phyloP scores from a whole-genome alignment of 2,888 invertebrate species.

The Dorcus hopei region DNA sequence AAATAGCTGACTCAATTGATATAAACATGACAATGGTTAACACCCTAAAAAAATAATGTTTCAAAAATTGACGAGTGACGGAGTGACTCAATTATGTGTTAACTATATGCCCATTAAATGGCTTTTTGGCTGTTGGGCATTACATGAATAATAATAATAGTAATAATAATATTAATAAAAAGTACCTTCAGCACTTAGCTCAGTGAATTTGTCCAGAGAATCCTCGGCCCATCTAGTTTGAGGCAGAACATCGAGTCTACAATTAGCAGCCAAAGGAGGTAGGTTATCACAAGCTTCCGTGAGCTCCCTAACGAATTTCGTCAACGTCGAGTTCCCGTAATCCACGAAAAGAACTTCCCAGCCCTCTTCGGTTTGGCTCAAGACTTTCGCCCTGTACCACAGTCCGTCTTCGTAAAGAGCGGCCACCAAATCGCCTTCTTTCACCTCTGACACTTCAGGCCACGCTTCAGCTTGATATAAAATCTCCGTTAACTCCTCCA shows the following conservation, averaged over 20 bases:
- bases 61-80: no score
- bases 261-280: conserved; percentile 57
- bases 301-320: conserved; percentile 54
- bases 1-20: no score
- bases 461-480: conserved; percentile 52
- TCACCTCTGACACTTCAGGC: conserved; percentile 19
- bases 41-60: no score
- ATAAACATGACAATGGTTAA: no score
- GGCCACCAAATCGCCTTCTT: conserved; percentile 51
- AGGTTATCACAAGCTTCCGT: conserved; percentile 53
- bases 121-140: no score
- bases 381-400: conserved; percentile 60
- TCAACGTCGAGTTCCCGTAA: conserved; percentile 59
- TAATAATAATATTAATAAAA: no score
- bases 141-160: no score
- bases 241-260: conserved; percentile 49
- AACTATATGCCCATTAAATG: no score
- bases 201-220: conserved; percentile 42
- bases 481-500: conserved; percentile 58
- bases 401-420: conserved; percentile 57
- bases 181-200: conserved; percentile 42
- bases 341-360: conserved; percentile 60
- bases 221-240: conserved; percentile 48
- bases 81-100: no score
- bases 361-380: conserved; percentile 52